Evolutionary conservation across 2,113 vertebrate species (phyloP), one percentile per base, ranked within the genome.

Genomic region (Shinisaurus crocodilurus): DNA sequence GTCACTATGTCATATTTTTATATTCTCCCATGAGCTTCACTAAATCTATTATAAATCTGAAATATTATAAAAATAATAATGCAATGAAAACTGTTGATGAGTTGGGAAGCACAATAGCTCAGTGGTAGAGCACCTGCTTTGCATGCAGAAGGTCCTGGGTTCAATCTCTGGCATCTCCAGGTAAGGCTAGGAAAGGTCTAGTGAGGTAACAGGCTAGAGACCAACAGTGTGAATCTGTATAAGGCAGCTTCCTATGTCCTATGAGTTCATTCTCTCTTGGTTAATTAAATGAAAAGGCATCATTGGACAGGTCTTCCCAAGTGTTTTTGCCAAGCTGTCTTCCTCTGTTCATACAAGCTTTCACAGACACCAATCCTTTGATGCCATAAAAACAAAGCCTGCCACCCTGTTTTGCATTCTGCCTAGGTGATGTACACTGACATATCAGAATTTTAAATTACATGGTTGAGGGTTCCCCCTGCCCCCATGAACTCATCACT

Each of bases 1-100:
- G 65, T 43, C 37, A 34, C 37, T 81, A 82, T 34, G 70, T 43
- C n/a, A 34, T n/a, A 15, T 63, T 75, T 23, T 45, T 25, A 76
- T 32, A 54, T 40, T 63, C 34, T 7, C 32, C 77, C 48, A 72
- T 32, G n/a, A 20, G 32, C 29, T 67, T 23, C 32, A 83, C 27
- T 67, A 50, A 88, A 70, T 88, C 37, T 65, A 81, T 88, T 80
- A 63, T 84, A 60, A 60, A 43, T 87, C 23, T 60, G n/a, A 60
- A 87, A 60, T 75, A 54, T 27, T 75, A 60, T 29, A 43, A 40
- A 75, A 86, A 40, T 13, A 57, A 87, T 50, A 63, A 32, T 63
- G n/a, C 50, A 76, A 29, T 29, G n/a, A 40, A 10, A 60, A 76
- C 34, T 76, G 15, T 40, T 86, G 50, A 87, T 50, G 50, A 27